Percentiles rank a stretch among this genome's conserved stretches.
Evolutionary conservation across 2,797 vertebrate species (phyloP).

Genomic region (Salmo trutta): DNA sequence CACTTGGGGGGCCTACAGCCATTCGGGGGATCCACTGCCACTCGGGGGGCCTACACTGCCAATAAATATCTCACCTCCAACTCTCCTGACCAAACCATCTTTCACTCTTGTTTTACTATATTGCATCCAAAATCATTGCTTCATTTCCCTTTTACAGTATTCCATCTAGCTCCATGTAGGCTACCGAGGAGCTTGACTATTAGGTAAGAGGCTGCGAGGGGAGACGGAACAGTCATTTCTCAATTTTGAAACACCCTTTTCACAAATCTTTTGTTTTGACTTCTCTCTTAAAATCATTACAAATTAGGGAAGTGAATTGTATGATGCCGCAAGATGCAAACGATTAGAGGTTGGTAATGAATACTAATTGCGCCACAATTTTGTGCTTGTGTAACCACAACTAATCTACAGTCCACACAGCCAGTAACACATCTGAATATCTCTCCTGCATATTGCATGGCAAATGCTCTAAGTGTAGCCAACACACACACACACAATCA

Average conservation of each 20-base stretch:
- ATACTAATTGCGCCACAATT: conserved; percentile 1
- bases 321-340: neutral
- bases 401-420: conserved; percentile 3
- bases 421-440: conserved; percentile 14
- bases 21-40: neutral
- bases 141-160: no score
- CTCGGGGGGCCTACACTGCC: conserved; percentile 31
- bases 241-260: conserved; percentile 24
- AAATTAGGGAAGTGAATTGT: neutral
- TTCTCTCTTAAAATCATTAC: neutral
- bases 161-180: neutral
- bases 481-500: neutral
- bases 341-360: neutral
- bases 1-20: conserved; percentile 1
- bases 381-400: neutral
- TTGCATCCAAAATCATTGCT: neutral
- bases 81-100: conserved; percentile 21
- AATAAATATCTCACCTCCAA: conserved; percentile 43
- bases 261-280: conserved; percentile 13
- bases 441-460: neutral
- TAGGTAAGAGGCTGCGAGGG: neutral
- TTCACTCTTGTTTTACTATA: conserved; percentile 16
- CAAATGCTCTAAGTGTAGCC: no score
- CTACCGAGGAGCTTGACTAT: neutral
- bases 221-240: neutral